Conservation (phyloP, 2,888 invertebrate species). For the Pardosa pseudoannulata region DNA sequence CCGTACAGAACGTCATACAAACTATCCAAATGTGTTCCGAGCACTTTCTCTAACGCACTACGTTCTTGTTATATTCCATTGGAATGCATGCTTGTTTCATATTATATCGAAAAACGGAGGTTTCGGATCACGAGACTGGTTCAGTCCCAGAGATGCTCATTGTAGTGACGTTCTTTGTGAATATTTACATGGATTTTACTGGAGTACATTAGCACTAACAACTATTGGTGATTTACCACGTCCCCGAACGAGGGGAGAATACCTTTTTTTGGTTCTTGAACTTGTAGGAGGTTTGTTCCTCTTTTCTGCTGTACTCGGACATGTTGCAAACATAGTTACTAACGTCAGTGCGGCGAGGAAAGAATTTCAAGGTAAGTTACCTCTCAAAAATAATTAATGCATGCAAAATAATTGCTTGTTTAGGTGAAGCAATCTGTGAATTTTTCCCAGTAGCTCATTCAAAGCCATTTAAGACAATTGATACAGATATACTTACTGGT, state of each 20-base stretch:
- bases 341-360: constrained; percentile 97
- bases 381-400: too few species aligned
- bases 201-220: constrained; percentile 97
- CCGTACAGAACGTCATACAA: constrained; percentile 97
- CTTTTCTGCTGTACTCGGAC: constrained; percentile 96
- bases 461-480: too few species aligned
- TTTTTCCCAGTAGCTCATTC: too few species aligned
- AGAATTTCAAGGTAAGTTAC: constrained; percentile 93
- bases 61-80: constrained; percentile 95
- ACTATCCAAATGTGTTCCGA: constrained; percentile 97
- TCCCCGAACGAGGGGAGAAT: constrained; percentile 95
- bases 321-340: constrained; percentile 98
- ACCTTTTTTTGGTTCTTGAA: constrained; percentile 95
- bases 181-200: constrained; percentile 98
- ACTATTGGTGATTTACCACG: constrained; percentile 95
- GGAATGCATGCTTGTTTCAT: constrained; percentile 99
- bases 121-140: constrained; percentile 84
- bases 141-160: constrained; percentile 81
- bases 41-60: constrained; percentile 77
- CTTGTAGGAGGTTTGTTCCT: constrained; percentile 94
- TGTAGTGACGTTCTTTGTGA: constrained; percentile 89
- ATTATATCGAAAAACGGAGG: constrained; percentile 97
- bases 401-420: too few species aligned
- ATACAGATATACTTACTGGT: too few species aligned
- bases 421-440: too few species aligned